Evolutionary conservation across 2,888 invertebrate genomes (phyloP).

Genomic region (Lutraria lutraria): DNA sequence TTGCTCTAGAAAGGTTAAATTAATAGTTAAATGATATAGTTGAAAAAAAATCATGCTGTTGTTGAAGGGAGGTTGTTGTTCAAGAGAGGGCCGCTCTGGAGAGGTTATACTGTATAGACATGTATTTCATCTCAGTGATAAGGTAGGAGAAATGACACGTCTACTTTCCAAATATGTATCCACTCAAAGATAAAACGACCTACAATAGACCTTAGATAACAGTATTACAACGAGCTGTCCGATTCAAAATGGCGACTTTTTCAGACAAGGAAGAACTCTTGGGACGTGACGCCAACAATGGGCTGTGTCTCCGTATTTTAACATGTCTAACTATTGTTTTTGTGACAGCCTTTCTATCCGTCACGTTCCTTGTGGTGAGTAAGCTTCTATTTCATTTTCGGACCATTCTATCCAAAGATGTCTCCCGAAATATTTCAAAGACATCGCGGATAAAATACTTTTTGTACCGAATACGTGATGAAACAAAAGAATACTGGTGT

Average conservation of each 20-base stretch:
- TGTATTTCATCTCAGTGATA: neutral
- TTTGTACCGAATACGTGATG: too few species aligned
- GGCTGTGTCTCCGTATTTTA: conserved; percentile 2
- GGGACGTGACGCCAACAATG: conserved; percentile 26
- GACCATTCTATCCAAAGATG: neutral
- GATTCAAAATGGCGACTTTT: conserved; percentile 10
- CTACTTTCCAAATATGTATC: neutral
- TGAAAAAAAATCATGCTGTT: too few species aligned
- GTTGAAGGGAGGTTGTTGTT: too few species aligned
- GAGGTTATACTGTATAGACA: too few species aligned
- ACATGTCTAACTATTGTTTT: conserved; percentile 9
- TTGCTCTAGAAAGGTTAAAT: too few species aligned
- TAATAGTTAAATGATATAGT: too few species aligned
- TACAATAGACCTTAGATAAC: neutral
- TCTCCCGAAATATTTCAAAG: too few species aligned
- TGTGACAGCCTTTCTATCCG: neutral
- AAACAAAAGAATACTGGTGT: too few species aligned
- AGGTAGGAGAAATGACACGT: neutral
- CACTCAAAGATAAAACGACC: neutral
- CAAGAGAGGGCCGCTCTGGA: too few species aligned
- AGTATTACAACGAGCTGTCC: neutral
- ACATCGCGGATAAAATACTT: too few species aligned
- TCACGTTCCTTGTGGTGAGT: conserved; percentile 31
- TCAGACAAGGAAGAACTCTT: conserved; percentile 11
- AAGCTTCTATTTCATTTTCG: neutral